These are phyloP conservation scores for Galerucella pusilla DNA, from an alignment of 2,888 invertebrate genomes.

Conservation along the genomic window DNA sequence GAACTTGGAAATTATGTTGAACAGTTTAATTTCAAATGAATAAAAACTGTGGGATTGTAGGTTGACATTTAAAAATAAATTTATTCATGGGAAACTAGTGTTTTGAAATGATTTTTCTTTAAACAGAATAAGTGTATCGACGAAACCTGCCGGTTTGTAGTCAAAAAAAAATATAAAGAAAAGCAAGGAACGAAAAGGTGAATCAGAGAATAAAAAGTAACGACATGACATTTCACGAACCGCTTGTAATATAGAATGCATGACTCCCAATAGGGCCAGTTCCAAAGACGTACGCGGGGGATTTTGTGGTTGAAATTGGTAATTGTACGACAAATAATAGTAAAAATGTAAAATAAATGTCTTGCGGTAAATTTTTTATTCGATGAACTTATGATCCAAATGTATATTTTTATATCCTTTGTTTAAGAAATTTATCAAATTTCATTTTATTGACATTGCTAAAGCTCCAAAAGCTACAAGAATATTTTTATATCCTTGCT, in stretches of 20 bases:
- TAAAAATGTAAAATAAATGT: neutral
- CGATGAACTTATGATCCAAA: neutral
- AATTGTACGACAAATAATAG: neutral
- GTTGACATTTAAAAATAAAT: no score
- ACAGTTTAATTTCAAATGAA: no score
- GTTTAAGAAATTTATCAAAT: no score
- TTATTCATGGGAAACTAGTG: slow-evolving; percentile 1
- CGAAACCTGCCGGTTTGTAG: slow-evolving; percentile 19
- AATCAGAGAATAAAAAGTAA: slow-evolving; percentile 51
- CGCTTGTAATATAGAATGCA: slow-evolving; percentile 62
- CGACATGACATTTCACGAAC: slow-evolving; percentile 63
- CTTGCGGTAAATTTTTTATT: neutral
- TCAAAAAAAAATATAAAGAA: slow-evolving; percentile 20
- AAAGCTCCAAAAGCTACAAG: no score
- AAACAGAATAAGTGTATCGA: no score
- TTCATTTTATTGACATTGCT: no score
- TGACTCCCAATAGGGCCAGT: slow-evolving; percentile 59
- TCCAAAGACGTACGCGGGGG: slow-evolving; percentile 17
- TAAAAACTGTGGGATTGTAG: no score
- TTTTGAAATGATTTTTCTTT: slow-evolving; percentile 15
- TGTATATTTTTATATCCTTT: no score
- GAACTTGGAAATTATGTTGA: no score
- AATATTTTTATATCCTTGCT: no score
- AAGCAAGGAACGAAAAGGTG: slow-evolving; percentile 37
- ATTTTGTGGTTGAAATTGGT: neutral